Evolutionary conservation across 2,888 invertebrate species (phyloP).

Genomic region (Aethes cnicana): DNA sequence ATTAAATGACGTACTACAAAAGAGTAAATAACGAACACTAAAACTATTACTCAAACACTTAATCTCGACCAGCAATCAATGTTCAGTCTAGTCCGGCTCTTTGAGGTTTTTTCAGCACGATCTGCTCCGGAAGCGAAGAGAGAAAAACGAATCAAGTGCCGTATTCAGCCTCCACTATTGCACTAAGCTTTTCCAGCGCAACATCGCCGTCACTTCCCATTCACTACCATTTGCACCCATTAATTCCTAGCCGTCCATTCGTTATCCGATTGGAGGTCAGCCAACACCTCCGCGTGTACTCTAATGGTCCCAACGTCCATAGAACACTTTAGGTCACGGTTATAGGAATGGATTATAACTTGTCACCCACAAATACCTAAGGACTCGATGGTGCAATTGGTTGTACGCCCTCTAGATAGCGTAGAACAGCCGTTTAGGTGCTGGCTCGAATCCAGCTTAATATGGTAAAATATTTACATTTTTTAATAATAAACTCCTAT

Average conservation of each 20-base stretch:
- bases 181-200: constrained; percentile 22
- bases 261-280: constrained; percentile 25
- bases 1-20: too few species aligned
- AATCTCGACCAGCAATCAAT: constrained; percentile 4
- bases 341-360: too few species aligned
- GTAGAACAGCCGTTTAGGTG: too few species aligned
- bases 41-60: too few species aligned
- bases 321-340: too few species aligned
- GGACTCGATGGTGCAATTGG: too few species aligned
- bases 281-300: constrained; percentile 15
- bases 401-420: too few species aligned
- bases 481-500: neutral
- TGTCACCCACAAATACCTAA: too few species aligned
- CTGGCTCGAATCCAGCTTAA: too few species aligned
- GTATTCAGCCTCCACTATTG: constrained; percentile 18
- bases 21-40: too few species aligned
- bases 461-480: too few species aligned
- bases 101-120: constrained; percentile 17
- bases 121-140: constrained; percentile 12
- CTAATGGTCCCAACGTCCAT: too few species aligned
- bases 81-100: neutral
- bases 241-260: constrained; percentile 18
- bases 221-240: constrained; percentile 24
- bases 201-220: constrained; percentile 21
- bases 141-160: constrained; percentile 18